Evolutionary conservation across 2,888 invertebrate genomes (phyloP).

Genomic region (Coelogynopora nodosa): DNA sequence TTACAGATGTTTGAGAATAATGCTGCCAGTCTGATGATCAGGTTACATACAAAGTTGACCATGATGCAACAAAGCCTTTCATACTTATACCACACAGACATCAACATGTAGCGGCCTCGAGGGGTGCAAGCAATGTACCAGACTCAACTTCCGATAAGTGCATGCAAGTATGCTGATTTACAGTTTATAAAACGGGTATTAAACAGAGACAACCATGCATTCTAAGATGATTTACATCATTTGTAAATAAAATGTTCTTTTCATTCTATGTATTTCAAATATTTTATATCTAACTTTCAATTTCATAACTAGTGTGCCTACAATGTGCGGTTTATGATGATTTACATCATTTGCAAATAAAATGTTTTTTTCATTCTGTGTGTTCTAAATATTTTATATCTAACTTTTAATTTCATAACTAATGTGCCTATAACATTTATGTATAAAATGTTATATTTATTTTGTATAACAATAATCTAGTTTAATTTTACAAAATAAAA

Average conservation of each 20-base stretch:
- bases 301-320: background rate
- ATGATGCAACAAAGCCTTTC: background rate
- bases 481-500: too few relatives aligned
- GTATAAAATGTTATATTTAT: too few relatives aligned
- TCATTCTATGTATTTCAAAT: too few relatives aligned
- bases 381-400: background rate
- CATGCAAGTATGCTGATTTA: background rate
- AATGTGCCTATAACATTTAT: too few relatives aligned
- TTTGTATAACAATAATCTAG: too few relatives aligned
- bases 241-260: background rate
- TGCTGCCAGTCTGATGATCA: background rate
- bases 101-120: too few relatives aligned
- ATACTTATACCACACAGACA: too few relatives aligned
- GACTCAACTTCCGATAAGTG: too few relatives aligned
- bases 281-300: background rate
- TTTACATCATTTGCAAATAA: background rate
- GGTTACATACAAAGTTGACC: background rate
- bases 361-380: too few relatives aligned
- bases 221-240: slow-evolving; percentile 2
- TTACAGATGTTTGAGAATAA: background rate
- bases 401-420: background rate
- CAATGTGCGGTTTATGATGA: background rate
- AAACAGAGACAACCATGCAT: background rate
- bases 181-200: background rate
- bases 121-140: too few relatives aligned